Evolutionary conservation across 2,888 invertebrate genomes (phyloP).

Genomic region (Cantharis rufa): DNA sequence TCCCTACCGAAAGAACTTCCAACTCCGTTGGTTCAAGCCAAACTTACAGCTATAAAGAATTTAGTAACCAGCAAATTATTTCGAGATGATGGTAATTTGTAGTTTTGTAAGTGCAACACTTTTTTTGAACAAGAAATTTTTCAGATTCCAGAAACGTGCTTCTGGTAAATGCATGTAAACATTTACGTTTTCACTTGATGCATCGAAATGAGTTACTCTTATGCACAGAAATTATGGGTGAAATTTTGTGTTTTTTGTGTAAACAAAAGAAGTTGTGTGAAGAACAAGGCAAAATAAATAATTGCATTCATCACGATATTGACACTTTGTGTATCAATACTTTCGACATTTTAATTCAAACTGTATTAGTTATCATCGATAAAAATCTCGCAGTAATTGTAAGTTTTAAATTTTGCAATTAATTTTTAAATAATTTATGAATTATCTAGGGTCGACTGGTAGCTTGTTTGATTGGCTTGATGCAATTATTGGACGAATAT

Average conservation of each 20-base stretch:
- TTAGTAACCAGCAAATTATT: slow-evolving; percentile 76
- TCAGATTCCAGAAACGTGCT: slow-evolving; percentile 84
- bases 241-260: slow-evolving; percentile 72
- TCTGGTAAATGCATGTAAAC: slow-evolving; percentile 81
- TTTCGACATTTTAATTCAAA: slow-evolving; percentile 83
- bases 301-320: slow-evolving; percentile 75
- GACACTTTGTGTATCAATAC: slow-evolving; percentile 81
- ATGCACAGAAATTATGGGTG: slow-evolving; percentile 86
- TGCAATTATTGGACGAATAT: slow-evolving; percentile 84
- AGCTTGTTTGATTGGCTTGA: slow-evolving; percentile 80
- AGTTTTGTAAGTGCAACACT: background rate
- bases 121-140: slow-evolving; percentile 29
- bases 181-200: slow-evolving; percentile 80
- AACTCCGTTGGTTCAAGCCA: slow-evolving; percentile 74
- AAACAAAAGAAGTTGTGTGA: slow-evolving; percentile 57
- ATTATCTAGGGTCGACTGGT: slow-evolving; percentile 75
- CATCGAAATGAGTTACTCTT: slow-evolving; percentile 80
- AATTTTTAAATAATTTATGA: background rate
- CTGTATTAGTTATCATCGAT: slow-evolving; percentile 80
- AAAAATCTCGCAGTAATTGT: slow-evolving; percentile 58
- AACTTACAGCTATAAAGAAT: slow-evolving; percentile 81
- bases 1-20: slow-evolving; percentile 72
- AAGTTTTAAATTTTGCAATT: slow-evolving; percentile 23
- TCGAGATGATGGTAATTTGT: slow-evolving; percentile 64
- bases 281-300: slow-evolving; percentile 62